Evolutionary conservation across 2,797 vertebrate genomes (phyloP), one percentile per base, ranked within the genome.

Genomic region (Oreortyx pictus): DNA sequence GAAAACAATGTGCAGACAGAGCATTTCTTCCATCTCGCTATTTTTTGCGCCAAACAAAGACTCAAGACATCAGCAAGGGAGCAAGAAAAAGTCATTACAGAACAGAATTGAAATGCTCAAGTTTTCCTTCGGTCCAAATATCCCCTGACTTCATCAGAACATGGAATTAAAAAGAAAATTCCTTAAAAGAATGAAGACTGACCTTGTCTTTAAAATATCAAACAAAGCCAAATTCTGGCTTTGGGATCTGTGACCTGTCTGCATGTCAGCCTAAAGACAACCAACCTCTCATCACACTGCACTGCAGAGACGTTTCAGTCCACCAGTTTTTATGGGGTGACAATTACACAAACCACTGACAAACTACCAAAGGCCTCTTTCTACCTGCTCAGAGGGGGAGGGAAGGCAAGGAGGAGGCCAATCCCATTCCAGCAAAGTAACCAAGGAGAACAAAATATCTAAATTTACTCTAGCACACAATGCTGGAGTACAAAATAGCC

Each of bases 261-360:
- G 66, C 80, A 78, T 93, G 76, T 96, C 86, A 93, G 85, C 64
- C 64, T 66, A 81, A 59, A 94, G 93, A 93, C 92, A 89, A 60
- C 84, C 80, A 64, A 64, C 82, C 8, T 56, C 90, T 95, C 95
- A 92, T 92, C 90, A 85, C 79, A 54, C 46, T 0, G 1, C 62
- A 22, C 90, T 44, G 73, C 7, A 4, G 90, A 95, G 87, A 93
- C 1, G 0, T 89, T 91, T 79, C 39, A 92, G 89, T 79, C 76
- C 87, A 81, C 75, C 60, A 81, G 87, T 82, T 94, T 96, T 96
- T 95, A 95, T 91, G 84, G 85, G 89, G 90, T 95, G 94, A 92
- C 90, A 94, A 64, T 64, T 92, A 96, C 90, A 93, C 76, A 95
- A 95, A 94, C 82, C 92, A 89, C 59, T 94, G 92, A 92, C 85